These are phyloP conservation scores for Pandemis corylana DNA, from an alignment of 2,888 invertebrate species.

Conservation along the genomic window DNA sequence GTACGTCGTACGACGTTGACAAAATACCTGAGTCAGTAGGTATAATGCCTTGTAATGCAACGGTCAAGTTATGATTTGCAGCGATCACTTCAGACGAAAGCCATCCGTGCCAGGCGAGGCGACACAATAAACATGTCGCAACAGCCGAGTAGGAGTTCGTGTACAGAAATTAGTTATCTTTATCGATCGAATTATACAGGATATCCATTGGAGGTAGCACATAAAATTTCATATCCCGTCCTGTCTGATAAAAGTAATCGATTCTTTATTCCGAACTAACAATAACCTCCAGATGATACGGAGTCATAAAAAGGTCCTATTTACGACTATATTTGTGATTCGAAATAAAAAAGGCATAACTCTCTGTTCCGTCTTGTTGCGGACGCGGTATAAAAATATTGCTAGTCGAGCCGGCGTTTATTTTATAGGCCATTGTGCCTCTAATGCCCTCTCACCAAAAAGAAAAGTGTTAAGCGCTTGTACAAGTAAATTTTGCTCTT, in stretches of 20 bases:
- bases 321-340: conserved; percentile 56
- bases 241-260: conserved; percentile 30
- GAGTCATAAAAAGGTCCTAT: conserved; percentile 55
- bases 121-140: conserved; percentile 21
- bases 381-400: conserved; percentile 56
- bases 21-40: no score
- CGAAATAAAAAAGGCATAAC: conserved; percentile 51
- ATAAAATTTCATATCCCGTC: conserved; percentile 44
- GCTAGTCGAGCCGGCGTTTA: conserved; percentile 65
- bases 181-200: conserved; percentile 33
- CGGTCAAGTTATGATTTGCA: no score
- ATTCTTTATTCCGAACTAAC: conserved; percentile 52
- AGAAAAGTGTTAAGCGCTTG: conserved; percentile 38
- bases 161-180: conserved; percentile 35
- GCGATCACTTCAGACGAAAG: conserved; percentile 10
- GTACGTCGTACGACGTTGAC: no score
- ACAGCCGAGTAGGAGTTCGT: conserved; percentile 14
- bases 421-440: conserved; percentile 62
- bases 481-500: conserved; percentile 39
- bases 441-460: conserved; percentile 54
- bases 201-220: conserved; percentile 30
- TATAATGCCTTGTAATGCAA: no score
- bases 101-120: conserved; percentile 18
- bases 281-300: conserved; percentile 57
- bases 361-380: conserved; percentile 49